A percentile compares a stretch with the other conserved stretches of the same genome.
Conservation (phyloP, 2,113 vertebrate genomes). For the Holacanthus passer region DNA sequence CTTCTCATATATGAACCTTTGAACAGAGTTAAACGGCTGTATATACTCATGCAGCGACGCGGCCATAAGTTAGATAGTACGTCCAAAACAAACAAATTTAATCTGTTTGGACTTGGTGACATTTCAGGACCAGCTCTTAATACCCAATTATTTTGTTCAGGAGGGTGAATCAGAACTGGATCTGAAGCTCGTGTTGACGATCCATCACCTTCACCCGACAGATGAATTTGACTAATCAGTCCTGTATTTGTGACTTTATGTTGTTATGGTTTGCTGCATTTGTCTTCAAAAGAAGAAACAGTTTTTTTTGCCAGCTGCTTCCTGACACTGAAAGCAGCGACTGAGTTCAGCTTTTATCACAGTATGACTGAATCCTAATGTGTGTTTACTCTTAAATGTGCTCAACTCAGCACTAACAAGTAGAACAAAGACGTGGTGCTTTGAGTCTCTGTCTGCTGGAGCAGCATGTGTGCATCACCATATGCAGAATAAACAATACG, state of each 20-base stretch:
- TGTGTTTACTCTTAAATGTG: constrained; percentile 5
- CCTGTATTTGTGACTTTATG: too few species aligned
- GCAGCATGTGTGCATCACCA: not conserved
- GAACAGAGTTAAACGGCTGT: too few species aligned
- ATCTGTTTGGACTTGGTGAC: not conserved
- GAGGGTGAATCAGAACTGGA: not conserved
- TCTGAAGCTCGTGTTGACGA: not conserved
- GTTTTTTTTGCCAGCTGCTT: not conserved
- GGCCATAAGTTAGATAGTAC: too few species aligned
- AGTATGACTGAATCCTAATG: constrained; percentile 1
- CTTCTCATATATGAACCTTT: too few species aligned
- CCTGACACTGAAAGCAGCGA: not conserved
- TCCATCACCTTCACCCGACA: too few species aligned
- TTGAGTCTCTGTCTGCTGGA: not conserved
- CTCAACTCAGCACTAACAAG: constrained; percentile 10
- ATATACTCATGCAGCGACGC: too few species aligned
- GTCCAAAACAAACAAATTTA: too few species aligned
- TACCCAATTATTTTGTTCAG: not conserved
- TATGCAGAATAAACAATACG: not conserved
- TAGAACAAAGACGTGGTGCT: not conserved
- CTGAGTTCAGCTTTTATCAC: not conserved
- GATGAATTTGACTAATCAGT: not conserved
- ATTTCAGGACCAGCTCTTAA: not conserved
- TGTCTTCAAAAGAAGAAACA: not conserved
- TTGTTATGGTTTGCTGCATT: not conserved